These are phyloP conservation scores for Mylabris sibirica DNA, from an alignment of 2,888 invertebrate genomes.

Conservation along the genomic window DNA sequence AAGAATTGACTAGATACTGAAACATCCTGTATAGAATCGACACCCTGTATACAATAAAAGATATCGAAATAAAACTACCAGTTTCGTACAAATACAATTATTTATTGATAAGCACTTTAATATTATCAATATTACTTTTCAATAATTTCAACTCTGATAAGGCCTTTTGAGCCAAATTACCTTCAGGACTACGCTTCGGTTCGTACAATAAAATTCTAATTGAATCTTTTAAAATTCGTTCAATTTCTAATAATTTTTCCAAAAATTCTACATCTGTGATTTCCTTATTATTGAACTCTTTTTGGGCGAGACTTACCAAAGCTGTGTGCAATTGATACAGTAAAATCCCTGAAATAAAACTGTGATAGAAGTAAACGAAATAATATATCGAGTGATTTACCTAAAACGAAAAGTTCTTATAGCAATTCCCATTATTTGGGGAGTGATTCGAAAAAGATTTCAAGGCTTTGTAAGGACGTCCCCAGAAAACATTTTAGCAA, in stretches of 20 bases:
- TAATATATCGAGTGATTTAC: too few species aligned
- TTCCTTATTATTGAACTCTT: slow-evolving; percentile 68
- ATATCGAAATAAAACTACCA: not conserved
- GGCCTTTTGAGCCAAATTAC: slow-evolving; percentile 73
- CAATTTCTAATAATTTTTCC: slow-evolving; percentile 66
- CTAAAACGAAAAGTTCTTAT: too few species aligned
- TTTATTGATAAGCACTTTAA: not conserved
- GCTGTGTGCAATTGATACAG: slow-evolving; percentile 79
- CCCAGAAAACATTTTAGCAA: too few species aligned
- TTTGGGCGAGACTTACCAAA: slow-evolving; percentile 70
- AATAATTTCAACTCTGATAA: slow-evolving; percentile 68
- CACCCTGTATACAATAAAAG: too few species aligned
- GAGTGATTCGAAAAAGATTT: too few species aligned
- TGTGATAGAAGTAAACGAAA: too few species aligned
- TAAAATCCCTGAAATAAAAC: slow-evolving; percentile 68
- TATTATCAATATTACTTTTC: slow-evolving; percentile 17
- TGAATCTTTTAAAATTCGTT: slow-evolving; percentile 68
- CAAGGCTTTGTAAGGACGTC: too few species aligned
- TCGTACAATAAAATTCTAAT: slow-evolving; percentile 75
- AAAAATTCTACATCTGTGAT: slow-evolving; percentile 66
- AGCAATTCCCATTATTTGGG: too few species aligned
- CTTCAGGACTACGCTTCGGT: slow-evolving; percentile 76
- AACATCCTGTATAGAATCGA: too few species aligned
- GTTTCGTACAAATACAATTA: not conserved
- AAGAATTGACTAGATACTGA: too few species aligned